phyloP scores from a whole-genome alignment of 2,113 vertebrate species.

The Cercocebus atys region DNA sequence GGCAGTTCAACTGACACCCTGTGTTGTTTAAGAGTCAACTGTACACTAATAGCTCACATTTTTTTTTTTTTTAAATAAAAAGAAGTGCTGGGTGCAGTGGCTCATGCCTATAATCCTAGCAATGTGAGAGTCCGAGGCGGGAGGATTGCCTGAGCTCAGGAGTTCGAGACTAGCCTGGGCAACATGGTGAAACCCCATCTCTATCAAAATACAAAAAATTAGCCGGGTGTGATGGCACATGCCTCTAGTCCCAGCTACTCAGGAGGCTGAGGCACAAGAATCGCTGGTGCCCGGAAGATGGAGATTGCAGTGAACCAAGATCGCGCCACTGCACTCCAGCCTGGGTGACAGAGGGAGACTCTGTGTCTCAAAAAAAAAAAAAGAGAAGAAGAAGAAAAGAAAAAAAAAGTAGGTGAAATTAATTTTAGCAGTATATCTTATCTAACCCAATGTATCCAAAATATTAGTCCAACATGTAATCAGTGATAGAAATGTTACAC shows the following conservation, averaged over 20 bases:
- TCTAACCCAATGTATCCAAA: background rate
- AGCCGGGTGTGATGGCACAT: no score
- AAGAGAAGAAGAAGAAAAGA: background rate
- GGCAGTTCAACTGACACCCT: background rate
- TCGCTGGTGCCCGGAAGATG: rapidly evolving
- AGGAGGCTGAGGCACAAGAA: no score
- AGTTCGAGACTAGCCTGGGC: no score
- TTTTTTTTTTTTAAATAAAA: background rate
- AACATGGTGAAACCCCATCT: no score
- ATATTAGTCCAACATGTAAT: background rate
- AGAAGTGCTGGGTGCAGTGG: no score
- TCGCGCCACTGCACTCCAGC: background rate
- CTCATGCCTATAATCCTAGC: no score
- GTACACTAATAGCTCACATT: background rate
- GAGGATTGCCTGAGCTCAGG: no score
- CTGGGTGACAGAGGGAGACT: no score
- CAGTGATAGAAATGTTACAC: background rate
- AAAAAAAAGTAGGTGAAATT: background rate
- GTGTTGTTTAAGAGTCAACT: background rate
- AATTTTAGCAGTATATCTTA: background rate
- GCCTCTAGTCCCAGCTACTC: no score
- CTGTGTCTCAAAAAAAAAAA: background rate
- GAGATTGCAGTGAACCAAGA: no score
- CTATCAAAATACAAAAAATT: no score
- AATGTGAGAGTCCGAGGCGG: no score